Conservation (phyloP, 1,140 invertebrate genomes). For the Coboldia fuscipes region DNA sequence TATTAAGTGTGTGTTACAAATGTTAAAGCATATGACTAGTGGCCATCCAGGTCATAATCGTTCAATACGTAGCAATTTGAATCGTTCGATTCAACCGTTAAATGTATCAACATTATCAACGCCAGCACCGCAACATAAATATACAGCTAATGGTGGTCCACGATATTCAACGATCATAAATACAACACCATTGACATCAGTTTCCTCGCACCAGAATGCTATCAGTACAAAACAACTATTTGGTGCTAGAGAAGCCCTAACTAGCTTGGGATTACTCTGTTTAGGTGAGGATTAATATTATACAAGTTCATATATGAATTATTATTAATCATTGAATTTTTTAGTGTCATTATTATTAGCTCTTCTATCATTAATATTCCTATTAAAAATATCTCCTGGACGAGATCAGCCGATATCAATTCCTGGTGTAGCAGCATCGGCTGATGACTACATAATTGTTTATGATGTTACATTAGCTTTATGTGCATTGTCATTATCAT, state of each 20-base stretch:
- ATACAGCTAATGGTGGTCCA: slow-evolving; percentile 10
- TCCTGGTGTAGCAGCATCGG: slow-evolving; percentile 26
- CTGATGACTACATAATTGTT: slow-evolving; percentile 64
- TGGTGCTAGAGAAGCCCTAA: slow-evolving; percentile 42
- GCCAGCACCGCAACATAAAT: slow-evolving; percentile 3
- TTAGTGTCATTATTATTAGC: slow-evolving; percentile 57
- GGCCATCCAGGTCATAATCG: not conserved
- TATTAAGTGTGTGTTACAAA: no score
- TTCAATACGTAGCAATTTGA: not conserved
- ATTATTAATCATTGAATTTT: slow-evolving; percentile 4
- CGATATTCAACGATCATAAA: slow-evolving; percentile 11
- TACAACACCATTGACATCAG: slow-evolving; percentile 7
- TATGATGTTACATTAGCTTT: slow-evolving; percentile 78
- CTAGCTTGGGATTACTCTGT: slow-evolving; percentile 65
- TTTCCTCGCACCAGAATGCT: not conserved
- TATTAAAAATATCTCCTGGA: slow-evolving; percentile 59
- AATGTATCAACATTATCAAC: slow-evolving; percentile 41
- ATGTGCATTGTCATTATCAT: slow-evolving; percentile 63
- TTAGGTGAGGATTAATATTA: slow-evolving; percentile 21
- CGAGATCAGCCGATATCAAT: slow-evolving; percentile 28
- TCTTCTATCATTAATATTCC: slow-evolving; percentile 59
- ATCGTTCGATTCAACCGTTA: slow-evolving; percentile 25
- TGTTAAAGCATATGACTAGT: not conserved
- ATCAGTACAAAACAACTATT: slow-evolving; percentile 11
- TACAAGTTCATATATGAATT: not conserved